Evolutionary conservation across 1,140 invertebrate species (phyloP).

Genomic region (Anastatus disparis): DNA sequence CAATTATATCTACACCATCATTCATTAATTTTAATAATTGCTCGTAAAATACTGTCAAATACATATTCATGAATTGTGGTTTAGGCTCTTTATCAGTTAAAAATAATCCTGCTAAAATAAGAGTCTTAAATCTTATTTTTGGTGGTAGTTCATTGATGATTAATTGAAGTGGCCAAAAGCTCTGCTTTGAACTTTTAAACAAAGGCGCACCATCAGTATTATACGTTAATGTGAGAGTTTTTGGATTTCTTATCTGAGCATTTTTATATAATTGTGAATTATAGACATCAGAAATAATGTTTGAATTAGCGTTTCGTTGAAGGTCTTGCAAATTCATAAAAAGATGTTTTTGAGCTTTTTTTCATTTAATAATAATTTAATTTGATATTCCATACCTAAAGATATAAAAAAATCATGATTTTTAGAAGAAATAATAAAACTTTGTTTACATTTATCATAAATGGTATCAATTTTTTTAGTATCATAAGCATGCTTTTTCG

Average conservation of each 20-base stretch:
- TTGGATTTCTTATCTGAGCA: not conserved
- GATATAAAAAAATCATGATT: conserved; percentile 10
- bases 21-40: conserved; percentile 13
- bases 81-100: conserved; percentile 24
- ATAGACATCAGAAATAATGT: too few relatives aligned
- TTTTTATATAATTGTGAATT: not conserved
- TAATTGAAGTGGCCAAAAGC: conserved; percentile 29
- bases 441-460: conserved; percentile 23
- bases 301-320: too few relatives aligned
- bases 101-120: conserved; percentile 24
- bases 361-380: not conserved
- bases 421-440: not conserved
- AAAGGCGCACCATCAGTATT: conserved; percentile 19
- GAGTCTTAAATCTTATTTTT: not conserved
- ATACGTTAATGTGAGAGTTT: not conserved
- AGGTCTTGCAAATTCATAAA: too few relatives aligned
- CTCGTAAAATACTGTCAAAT: not conserved
- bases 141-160: conserved; percentile 18
- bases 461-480: too few relatives aligned
- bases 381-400: conserved; percentile 16
- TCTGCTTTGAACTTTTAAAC: conserved; percentile 28
- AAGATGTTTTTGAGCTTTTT: too few relatives aligned
- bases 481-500: too few relatives aligned
- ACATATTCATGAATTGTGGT: conserved; percentile 13
- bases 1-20: not conserved